phyloP scores from a whole-genome alignment of 92 coral and sea anemone genomes.

The Epizoanthus fatuus region DNA sequence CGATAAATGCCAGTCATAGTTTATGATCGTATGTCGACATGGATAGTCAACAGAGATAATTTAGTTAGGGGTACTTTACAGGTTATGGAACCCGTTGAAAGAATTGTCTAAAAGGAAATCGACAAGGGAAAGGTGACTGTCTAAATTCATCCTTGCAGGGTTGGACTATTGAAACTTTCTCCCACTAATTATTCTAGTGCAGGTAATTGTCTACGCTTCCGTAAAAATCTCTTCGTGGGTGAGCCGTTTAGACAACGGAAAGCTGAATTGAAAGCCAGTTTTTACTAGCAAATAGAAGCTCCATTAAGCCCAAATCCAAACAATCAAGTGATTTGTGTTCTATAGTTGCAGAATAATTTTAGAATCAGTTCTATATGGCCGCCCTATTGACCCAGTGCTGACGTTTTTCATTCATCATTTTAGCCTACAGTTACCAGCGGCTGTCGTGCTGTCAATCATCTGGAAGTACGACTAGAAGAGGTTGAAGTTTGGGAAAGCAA shows the following conservation, averaged over 20 bases:
- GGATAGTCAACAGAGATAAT: background rate
- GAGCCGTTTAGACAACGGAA: background rate
- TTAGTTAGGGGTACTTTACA: background rate
- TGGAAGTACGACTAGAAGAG: background rate
- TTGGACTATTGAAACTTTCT: background rate
- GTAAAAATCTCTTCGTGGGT: background rate
- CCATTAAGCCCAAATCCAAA: background rate
- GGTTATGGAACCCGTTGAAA: slow-evolving; percentile 2
- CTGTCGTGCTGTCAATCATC: slow-evolving; percentile 3
- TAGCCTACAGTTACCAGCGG: background rate
- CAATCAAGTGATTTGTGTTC: background rate
- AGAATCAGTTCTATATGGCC: background rate
- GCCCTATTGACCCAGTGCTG: slow-evolving; percentile 20
- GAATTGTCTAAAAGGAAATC: background rate
- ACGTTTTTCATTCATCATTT: slow-evolving; percentile 1
- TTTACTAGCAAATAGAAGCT: background rate
- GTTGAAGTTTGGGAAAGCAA: background rate
- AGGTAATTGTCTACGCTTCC: background rate
- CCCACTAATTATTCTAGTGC: background rate
- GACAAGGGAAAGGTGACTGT: background rate
- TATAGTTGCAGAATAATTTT: background rate
- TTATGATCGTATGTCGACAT: slow-evolving; percentile 10
- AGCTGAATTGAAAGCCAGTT: background rate
- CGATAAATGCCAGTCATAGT: background rate
- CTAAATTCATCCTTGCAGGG: background rate